Evolutionary conservation across 2,888 invertebrate genomes (phyloP).

Genomic region (Minunthozetes semirufus): DNA sequence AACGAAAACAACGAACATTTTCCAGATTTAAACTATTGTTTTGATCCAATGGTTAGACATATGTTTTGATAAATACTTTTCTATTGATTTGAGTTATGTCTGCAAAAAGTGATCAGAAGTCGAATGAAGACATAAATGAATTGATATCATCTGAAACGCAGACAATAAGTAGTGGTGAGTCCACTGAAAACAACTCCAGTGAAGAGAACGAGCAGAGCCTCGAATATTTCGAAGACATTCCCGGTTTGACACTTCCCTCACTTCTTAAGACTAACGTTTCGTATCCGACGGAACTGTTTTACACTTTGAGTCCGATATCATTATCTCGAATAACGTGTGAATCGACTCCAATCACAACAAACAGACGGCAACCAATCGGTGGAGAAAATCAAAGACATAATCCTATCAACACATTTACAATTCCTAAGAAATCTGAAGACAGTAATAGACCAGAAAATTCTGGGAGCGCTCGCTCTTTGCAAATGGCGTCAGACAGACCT

Average conservation of each 20-base stretch:
- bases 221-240: background rate
- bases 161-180: background rate
- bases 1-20: background rate
- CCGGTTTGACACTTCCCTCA: background rate
- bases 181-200: background rate
- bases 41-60: background rate
- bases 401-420: background rate
- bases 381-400: background rate
- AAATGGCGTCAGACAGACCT: background rate
- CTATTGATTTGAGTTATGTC: background rate
- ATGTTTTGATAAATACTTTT: background rate
- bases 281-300: conserved; percentile 23
- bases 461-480: background rate
- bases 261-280: background rate
- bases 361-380: conserved; percentile 21
- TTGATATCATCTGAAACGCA: background rate
- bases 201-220: background rate
- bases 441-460: background rate
- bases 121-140: background rate
- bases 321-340: background rate
- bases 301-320: conserved; percentile 9
- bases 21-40: background rate
- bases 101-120: background rate
- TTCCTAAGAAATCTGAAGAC: no score
- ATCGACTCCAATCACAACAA: background rate